These are phyloP conservation scores for Boleophthalmus pectinirostris DNA, from an alignment of 2,113 vertebrate genomes.

Conservation along the genomic window DNA sequence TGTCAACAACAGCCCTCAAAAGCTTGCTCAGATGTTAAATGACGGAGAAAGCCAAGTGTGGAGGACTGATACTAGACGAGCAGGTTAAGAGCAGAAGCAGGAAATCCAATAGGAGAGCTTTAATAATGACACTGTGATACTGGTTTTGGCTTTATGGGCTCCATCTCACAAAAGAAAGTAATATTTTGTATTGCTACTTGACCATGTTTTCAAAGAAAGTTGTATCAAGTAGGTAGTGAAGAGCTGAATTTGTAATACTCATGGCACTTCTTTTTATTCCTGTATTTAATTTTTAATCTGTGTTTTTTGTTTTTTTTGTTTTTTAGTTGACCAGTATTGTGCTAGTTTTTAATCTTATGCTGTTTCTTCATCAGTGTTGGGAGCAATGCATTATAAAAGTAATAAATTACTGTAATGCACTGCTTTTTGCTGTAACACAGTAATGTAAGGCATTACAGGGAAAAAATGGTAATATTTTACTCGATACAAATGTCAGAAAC, in stretches of 20 bases:
- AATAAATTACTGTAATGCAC: too few species aligned
- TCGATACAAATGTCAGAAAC: too few species aligned
- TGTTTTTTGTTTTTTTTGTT: too few species aligned
- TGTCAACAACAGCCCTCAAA: conserved; percentile 29
- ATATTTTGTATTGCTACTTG: not conserved
- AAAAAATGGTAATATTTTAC: too few species aligned
- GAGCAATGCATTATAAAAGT: too few species aligned
- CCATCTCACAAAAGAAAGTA: not conserved
- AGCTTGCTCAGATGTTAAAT: conserved; percentile 26
- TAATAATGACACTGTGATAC: not conserved
- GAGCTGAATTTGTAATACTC: not conserved
- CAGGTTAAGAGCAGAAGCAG: not conserved
- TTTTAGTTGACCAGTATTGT: too few species aligned
- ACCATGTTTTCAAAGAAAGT: conserved; percentile 8
- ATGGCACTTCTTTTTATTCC: not conserved
- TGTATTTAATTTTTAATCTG: too few species aligned
- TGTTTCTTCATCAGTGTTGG: too few species aligned
- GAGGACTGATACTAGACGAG: conserved; percentile 13
- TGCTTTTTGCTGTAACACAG: too few species aligned
- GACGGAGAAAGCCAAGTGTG: conserved; percentile 7
- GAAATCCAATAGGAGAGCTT: conserved; percentile 16
- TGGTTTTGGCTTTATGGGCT: conserved; percentile 9
- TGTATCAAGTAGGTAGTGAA: not conserved
- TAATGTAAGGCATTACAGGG: too few species aligned
- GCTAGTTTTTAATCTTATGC: too few species aligned